Evolutionary conservation across 1,140 invertebrate species (phyloP), one percentile per base, ranked within the genome.

Genomic region (Hetaerina americana): DNA sequence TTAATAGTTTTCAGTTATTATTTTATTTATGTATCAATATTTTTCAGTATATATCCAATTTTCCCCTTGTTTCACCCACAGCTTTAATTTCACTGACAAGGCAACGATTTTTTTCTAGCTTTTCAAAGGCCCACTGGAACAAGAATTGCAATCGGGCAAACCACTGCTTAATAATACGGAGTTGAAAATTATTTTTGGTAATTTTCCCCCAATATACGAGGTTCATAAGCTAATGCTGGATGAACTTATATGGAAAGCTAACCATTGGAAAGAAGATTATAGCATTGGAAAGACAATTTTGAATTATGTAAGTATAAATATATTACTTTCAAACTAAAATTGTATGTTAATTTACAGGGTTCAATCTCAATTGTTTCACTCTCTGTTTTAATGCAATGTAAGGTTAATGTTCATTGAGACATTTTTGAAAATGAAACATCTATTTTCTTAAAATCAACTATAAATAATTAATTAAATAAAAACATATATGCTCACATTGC

Each of bases 101-200:
- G 1, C 5, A 71, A 67, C 68, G n/a, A 68, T 66, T 29, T 28
- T 40, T 18, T 28, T 69, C 0, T 77, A 97, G 94, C 86, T 95
- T 80, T 98, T 97, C 79, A 97, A 97, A 83, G 89, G 90, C 78
- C 94, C 95, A 69, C 84, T 98, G 73, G 96, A 98, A 83, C 87
- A 92, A 74, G 87, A 89, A 81, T 90, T 86, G 80, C 93, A 86
- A 85, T 89, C 82, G 76, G 90, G 82, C 73, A 89, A 87, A 68
- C 83, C 88, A 40, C 83, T 98, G 75, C 84, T 98, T 73, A 94
- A 95, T 80, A 91, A 91, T 75, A 94, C 93, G 27, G 95, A 98
- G 86, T 84, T 94, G 27, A 96, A 95, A 84, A 92, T 94, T 72
- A 98, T 99, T 75, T 99, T 99, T 84, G 94, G 94, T 70, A 95